Evolutionary conservation across 2,888 invertebrate species (phyloP), one percentile per base, ranked within the genome.

Genomic region (Hypomecis atomaria): DNA sequence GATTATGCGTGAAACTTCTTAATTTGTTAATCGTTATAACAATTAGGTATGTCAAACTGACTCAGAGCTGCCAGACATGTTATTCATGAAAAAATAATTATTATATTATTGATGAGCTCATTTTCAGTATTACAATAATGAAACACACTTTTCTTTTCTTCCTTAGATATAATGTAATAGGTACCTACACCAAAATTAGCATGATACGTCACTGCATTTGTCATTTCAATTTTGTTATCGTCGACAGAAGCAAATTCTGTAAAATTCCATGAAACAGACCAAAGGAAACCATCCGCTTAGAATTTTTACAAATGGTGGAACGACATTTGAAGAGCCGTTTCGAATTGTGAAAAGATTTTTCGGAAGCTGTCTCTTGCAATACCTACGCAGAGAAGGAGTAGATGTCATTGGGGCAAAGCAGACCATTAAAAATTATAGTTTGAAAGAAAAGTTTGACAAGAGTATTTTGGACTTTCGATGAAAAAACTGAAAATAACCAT

Each of bases 201-300:
- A 10, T 50, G 6, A 13, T 34, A 52, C 56, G 62, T 62, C 56
- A 47, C 40, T 50, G 50, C 50, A 47, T 13, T 23, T 40, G 42
- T 57, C 38, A 13, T 45, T 47, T 23, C 52, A 36, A 52, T 10
- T 43, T 58, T 62, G 57, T 62, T 62, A 40, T 52, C 13, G 23
- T 9, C n/a, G 40, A 36, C 10, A 38, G 43, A 10, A 49, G 43
- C 37, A 62, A 13, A 37, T 62, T 52, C 38, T 52, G 59, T 62
- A 11, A 58, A 45, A 59, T 70, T 67, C 62, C 59, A 50, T 37
- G 65, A 63, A 67, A 13, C 6, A n/a, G 63, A 67, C 63, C 59
- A 67, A 61, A 53, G 42, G 37, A 45, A 47, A 60, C 47, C 57
- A 64, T 54, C 45, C 23, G 38, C 38, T 53, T 55, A 37, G 13